Base-by-base conservation (phyloP, 1,140 invertebrate species). In the Plodia interpunctella region DNA sequence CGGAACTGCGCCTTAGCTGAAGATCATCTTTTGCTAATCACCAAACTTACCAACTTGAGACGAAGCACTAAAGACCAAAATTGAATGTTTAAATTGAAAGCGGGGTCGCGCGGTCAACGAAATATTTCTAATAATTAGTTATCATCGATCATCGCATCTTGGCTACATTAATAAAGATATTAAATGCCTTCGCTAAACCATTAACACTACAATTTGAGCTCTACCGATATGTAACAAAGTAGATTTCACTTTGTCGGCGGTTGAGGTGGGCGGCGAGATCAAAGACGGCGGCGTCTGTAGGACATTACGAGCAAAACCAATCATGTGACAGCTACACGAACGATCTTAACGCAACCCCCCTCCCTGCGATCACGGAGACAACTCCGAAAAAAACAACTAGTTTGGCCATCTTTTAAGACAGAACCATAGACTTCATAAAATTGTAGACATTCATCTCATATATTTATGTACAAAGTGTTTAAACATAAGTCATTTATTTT, bases 51-150 rank as follows among this genome's bases (percentile, higher is more conserved):
- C 15, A 13, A 68, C 72, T 52, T 81, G 78, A 51, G 0, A 0
- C 9, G 17, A 51, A 0, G 15, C 1, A 0, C 58, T 80, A 80
- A 57, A 72, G 72, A 65, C 51, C 18, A 68, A 59, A 60, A 55
- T 78, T 11, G 21, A n/a, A 19, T 5, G n/a, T 2, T 32, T 55
- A 38, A 20, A 50, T 55, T 53, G 49, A 44, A 44, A 61, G 32
- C 35, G 69, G 71, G 74, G 72, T 85, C 81, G 81, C 78, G 72
- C 74, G 77, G 80, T 83, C 78, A 85, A 80, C 21, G 76, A 86
- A 86, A 84, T 88, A 83, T 88, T 87, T 88, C 83, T 75, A 87
- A 88, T 88, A 88, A 88, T 88, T 88, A 88, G 83, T 86, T 88
- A 88, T 88, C 86, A 87, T 87, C 84, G 76, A 88, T 88, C 86